Percentiles rank a stretch among this genome's conserved stretches.
Conservation (phyloP, 2,888 invertebrate species). For the Folsomia candida region DNA sequence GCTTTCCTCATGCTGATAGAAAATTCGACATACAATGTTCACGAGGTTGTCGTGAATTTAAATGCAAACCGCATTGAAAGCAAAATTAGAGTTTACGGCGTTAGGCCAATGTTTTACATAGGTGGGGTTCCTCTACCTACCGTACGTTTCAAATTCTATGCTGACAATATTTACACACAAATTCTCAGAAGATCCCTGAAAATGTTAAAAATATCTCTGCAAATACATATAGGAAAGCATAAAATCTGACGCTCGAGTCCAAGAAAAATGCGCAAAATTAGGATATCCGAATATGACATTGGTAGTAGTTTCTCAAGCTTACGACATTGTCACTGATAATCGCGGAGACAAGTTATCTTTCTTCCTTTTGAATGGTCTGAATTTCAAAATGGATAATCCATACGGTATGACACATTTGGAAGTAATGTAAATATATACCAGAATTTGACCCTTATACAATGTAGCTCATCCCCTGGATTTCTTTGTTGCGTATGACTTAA, state of each 20-base stretch:
- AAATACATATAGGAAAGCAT: constrained; percentile 2
- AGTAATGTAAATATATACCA: not conserved
- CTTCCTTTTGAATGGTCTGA: not conserved
- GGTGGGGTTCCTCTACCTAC: too few relatives aligned
- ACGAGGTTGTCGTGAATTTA: not conserved
- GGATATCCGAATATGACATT: constrained; percentile 10
- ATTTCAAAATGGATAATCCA: not conserved
- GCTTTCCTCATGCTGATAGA: not conserved
- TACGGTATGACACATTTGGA: not conserved
- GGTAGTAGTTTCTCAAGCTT: too few relatives aligned
- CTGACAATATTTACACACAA: too few relatives aligned
- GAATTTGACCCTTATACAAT: not conserved
- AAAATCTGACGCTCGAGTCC: constrained; percentile 8
- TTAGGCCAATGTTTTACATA: too few relatives aligned
- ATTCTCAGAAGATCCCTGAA: too few relatives aligned
- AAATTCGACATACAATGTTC: not conserved
- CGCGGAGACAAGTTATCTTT: constrained; percentile 8
- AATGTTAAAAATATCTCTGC: too few relatives aligned
- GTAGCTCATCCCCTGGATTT: constrained; percentile 39
- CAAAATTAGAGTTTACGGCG: too few relatives aligned
- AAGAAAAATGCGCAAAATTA: constrained; percentile 12
- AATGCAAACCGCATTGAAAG: too few relatives aligned
- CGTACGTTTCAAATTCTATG: too few relatives aligned
- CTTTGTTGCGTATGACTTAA: constrained; percentile 18
- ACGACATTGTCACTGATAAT: too few relatives aligned